Evolutionary conservation across 92 coral and sea anemone genomes (phyloP), one percentile per base, ranked within the genome.

Genomic region (Porites lobata): DNA sequence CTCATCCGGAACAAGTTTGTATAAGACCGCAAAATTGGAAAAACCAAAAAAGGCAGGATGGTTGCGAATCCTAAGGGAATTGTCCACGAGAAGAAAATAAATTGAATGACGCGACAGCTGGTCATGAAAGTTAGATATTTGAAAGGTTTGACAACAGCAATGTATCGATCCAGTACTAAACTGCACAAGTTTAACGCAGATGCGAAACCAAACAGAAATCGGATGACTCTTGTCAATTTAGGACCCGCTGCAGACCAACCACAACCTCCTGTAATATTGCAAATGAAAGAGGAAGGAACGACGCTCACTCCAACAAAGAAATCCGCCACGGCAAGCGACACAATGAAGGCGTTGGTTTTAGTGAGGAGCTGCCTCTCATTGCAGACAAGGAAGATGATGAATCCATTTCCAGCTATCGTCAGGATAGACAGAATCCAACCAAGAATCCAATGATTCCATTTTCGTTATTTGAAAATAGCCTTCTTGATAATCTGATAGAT

Each of bases 121-220:
- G 61, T 59, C 87, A 72, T 15, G 79, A 24, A 58, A 14, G 47
- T 15, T 38, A 61, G 29, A 22, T 57, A 65, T 29, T 65, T 65
- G 21, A 71, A 57, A 69, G 72, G 57, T 65, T 69, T 80, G 15
- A 59, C 58, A 29, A 43, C 85, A 29, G 85, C 70, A 20, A 80
- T 32, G 75, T 32, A 32, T 8, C 75, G 75, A 53, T 47, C 77
- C 58, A 53, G 56, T 54, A 20, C n/a, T 26, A 70, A 32, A 12
- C 75, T 29, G 19, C 75, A 70, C 52, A 70, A 70, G 56, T 70
- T 70, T 3, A 43, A 8, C 1, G 19, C 54, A 3, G 75, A 29
- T 12, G n/a, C 1, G 9, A 29, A 70, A 47, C n/a, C 7, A 18
- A 70, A 32, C 13, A 43, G 9, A 51, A 12, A 12, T 19, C 75